Conservation (phyloP, 2,113 vertebrate species). For the Sula dactylatra region DNA sequence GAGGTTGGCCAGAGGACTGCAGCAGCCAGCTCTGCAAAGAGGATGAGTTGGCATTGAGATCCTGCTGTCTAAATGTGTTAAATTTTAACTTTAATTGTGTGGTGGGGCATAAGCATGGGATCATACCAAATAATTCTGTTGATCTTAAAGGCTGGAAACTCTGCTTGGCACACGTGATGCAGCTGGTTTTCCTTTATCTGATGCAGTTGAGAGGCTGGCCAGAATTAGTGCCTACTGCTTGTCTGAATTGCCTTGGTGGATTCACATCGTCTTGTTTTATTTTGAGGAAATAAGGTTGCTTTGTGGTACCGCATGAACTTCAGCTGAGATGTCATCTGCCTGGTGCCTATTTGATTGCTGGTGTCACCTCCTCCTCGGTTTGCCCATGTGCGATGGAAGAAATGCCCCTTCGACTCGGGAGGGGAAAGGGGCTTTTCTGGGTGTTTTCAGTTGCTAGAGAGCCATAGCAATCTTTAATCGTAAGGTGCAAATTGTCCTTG, state of each 20-base stretch:
- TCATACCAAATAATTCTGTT: fast-evolving
- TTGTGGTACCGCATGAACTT: not conserved
- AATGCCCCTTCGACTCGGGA: not conserved
- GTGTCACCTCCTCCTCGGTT: not conserved
- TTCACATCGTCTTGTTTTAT: not conserved
- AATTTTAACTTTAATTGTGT: not conserved
- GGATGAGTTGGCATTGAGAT: not conserved
- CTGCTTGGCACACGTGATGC: not conserved
- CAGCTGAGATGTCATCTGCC: not conserved
- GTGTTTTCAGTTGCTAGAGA: not conserved
- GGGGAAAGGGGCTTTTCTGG: not conserved
- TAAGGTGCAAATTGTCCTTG: not conserved
- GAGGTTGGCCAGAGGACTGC: not conserved
- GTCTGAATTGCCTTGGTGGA: not conserved
- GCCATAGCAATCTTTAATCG: not conserved
- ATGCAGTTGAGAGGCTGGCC: not conserved
- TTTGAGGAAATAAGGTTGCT: not conserved
- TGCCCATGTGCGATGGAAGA: fast-evolving
- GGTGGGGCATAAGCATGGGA: fast-evolving
- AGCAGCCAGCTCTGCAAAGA: not conserved
- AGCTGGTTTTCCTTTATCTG: not conserved
- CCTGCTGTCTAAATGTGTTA: not conserved
- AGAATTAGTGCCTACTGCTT: not conserved
- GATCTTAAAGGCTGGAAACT: not conserved
- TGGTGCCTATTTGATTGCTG: not conserved